Percentiles rank a stretch among this genome's conserved stretches.
Conservation (phyloP, 2,113 vertebrate genomes). For the Drymodes brunneopygia region DNA sequence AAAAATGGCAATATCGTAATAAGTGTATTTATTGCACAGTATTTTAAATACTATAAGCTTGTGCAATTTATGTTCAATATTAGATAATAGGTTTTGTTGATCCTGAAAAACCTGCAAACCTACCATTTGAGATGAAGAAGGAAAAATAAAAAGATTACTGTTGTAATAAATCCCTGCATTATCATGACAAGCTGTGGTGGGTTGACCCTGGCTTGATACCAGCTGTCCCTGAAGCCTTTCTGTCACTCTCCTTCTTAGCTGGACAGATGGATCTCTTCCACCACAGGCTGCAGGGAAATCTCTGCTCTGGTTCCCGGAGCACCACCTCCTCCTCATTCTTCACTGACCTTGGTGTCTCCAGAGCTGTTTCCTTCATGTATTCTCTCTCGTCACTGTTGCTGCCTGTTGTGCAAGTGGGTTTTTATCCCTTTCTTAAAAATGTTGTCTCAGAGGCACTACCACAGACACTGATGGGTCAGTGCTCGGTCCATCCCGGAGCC, state of each 20-base stretch:
- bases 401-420: neutral
- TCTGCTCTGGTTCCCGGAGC: accelerated
- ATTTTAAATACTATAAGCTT: neutral
- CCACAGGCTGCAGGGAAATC: neutral
- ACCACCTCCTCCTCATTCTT: neutral
- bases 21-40: neutral
- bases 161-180: neutral
- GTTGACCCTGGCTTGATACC: neutral
- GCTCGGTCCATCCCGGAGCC: accelerated
- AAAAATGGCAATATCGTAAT: neutral
- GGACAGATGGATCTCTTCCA: neutral
- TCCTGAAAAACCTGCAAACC: neutral
- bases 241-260: neutral
- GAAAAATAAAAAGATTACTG: accelerated
- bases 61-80: neutral
- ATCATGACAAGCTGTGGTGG: neutral
- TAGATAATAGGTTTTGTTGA: neutral
- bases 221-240: neutral
- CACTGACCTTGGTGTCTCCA: neutral
- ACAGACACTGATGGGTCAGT: accelerated
- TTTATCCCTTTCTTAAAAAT: neutral
- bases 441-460: accelerated
- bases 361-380: neutral
- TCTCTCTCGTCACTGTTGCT: neutral
- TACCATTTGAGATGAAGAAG: neutral